A percentile compares a stretch with the other conserved stretches of the same genome.
Evolutionary conservation across 2,797 vertebrate genomes (phyloP).

Genomic region (Sebastes minor): DNA sequence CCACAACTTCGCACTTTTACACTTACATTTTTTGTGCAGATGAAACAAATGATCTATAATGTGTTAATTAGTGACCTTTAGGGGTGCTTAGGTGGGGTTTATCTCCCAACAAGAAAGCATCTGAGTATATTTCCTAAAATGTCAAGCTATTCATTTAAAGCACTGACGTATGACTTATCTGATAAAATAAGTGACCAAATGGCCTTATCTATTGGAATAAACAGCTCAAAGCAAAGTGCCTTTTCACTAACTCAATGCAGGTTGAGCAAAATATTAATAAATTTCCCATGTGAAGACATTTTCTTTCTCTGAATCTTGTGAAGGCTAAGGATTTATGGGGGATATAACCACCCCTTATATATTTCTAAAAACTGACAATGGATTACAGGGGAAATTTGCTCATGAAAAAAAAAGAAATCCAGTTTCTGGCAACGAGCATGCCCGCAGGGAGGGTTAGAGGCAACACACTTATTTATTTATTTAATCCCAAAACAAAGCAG

Average conservation of each 20-base stretch:
- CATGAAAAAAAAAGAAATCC: background rate
- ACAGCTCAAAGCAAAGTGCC: background rate
- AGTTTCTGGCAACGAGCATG: background rate
- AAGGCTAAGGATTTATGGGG: background rate
- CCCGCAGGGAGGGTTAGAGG: background rate
- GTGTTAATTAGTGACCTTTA: background rate
- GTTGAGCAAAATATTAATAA: background rate
- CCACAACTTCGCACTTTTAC: background rate
- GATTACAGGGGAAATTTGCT: background rate
- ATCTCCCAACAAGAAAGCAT: background rate
- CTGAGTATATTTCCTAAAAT: background rate
- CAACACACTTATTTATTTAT: background rate
- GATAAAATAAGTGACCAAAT: background rate
- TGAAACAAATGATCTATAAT: background rate
- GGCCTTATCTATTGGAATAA: background rate
- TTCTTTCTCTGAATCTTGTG: background rate
- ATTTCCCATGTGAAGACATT: background rate
- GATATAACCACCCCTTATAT: background rate
- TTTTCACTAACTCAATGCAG: background rate
- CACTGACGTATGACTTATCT: background rate
- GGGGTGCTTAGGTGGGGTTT: background rate
- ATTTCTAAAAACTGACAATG: background rate
- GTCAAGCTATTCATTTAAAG: background rate
- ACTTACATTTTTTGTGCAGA: background rate
- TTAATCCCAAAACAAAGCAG: constrained; percentile 21